These are phyloP conservation scores for Brachionus plicatilis DNA, from an alignment of 1,140 invertebrate genomes.

Conservation along the genomic window DNA sequence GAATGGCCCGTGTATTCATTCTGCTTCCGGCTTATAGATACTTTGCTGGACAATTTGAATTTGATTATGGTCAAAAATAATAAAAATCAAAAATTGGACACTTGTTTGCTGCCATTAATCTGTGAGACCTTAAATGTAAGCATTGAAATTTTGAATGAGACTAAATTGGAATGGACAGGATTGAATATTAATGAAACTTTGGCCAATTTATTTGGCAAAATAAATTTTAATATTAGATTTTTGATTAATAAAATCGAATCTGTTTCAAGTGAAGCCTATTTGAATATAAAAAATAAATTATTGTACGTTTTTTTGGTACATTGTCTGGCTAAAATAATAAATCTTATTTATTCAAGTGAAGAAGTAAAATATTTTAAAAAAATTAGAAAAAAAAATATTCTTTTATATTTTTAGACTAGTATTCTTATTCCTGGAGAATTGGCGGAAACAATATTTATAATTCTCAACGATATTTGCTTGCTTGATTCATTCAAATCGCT, in stretches of 20 bases:
- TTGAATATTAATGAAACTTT: not conserved
- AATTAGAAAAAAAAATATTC: not conserved
- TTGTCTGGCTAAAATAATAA: not conserved
- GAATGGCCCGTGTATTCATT: slow-evolving; percentile 26
- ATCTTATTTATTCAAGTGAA: slow-evolving; percentile 12
- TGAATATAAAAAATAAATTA: not conserved
- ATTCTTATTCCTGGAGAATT: not conserved
- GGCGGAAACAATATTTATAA: not conserved
- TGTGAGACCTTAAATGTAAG: not conserved
- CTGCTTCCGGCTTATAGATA: not conserved
- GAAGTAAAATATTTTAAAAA: not conserved
- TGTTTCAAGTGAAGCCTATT: not conserved
- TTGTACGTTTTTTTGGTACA: not conserved
- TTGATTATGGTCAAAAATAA: slow-evolving; percentile 3
- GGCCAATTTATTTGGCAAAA: not conserved
- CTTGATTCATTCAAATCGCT: not conserved
- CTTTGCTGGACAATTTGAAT: not conserved
- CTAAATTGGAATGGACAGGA: not conserved
- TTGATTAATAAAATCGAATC: not conserved
- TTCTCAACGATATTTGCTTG: slow-evolving; percentile 15
- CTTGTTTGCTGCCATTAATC: not conserved
- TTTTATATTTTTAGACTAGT: not conserved
- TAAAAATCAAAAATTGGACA: slow-evolving; percentile 6
- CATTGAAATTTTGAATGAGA: not conserved
- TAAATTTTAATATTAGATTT: slow-evolving; percentile 16